phyloP scores from a whole-genome alignment of 2,888 invertebrate genomes.

The Operophtera brumata region DNA sequence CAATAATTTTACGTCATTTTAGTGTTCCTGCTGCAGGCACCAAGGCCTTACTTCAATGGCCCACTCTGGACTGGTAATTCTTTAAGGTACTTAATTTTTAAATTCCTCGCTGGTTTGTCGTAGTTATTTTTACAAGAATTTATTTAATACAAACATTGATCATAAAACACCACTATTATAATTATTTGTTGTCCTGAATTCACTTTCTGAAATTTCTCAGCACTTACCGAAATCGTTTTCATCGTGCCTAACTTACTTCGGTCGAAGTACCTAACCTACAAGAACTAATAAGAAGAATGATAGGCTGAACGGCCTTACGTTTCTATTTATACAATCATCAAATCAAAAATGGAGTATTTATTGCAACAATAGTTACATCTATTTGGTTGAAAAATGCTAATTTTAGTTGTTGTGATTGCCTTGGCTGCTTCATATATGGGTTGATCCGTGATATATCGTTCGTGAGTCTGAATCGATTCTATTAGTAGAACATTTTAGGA shows the following conservation, averaged over 20 bases:
- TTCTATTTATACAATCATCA: slow-evolving; percentile 69
- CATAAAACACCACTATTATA: neutral
- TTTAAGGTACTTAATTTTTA: no score
- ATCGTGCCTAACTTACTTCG: slow-evolving; percentile 55
- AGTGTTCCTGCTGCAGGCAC: neutral
- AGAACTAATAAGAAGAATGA: slow-evolving; percentile 56
- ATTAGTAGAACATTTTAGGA: slow-evolving; percentile 26
- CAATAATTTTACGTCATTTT: neutral
- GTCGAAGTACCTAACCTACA: slow-evolving; percentile 45
- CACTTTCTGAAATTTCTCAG: neutral
- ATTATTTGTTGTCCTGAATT: no score
- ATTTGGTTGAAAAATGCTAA: slow-evolving; percentile 68
- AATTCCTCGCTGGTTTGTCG: neutral
- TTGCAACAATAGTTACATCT: slow-evolving; percentile 55
- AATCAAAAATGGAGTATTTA: slow-evolving; percentile 71
- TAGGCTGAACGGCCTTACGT: slow-evolving; percentile 46
- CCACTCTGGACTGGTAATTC: neutral
- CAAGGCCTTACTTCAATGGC: no score
- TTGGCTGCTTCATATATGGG: slow-evolving; percentile 64
- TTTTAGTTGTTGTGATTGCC: slow-evolving; percentile 67
- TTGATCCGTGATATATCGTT: slow-evolving; percentile 53
- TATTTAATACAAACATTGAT: neutral
- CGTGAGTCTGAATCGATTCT: slow-evolving; percentile 13
- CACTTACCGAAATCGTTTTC: slow-evolving; percentile 67
- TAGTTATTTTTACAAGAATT: neutral